Evolutionary conservation across 2,797 vertebrate genomes (phyloP).

Genomic region (Dendrocincla tyrannina): DNA sequence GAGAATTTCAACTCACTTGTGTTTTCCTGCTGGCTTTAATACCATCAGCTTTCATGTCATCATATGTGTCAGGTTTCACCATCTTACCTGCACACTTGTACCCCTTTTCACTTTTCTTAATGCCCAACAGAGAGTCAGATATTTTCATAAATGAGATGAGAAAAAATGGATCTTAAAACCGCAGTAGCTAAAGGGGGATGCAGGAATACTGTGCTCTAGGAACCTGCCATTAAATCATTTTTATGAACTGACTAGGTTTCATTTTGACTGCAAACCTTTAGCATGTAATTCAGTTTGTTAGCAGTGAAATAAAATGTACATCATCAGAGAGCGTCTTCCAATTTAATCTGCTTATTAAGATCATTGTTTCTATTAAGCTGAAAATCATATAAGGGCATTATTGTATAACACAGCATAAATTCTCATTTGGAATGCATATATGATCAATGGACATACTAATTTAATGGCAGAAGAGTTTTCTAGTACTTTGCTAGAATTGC

Average conservation of each 20-base stretch:
- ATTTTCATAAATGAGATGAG: neutral
- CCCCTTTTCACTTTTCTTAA: neutral
- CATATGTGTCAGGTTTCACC: neutral
- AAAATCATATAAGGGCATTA: constrained; percentile 34
- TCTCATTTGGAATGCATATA: constrained; percentile 21
- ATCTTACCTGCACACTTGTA: neutral
- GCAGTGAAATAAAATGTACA: neutral
- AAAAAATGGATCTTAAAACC: neutral
- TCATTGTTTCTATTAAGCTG: constrained; percentile 60
- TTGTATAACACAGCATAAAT: constrained; percentile 40
- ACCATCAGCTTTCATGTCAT: accelerated
- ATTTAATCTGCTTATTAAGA: constrained; percentile 69
- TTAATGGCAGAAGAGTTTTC: constrained; percentile 30
- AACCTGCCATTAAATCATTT: constrained; percentile 1
- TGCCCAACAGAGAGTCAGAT: neutral
- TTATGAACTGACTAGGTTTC: constrained; percentile 12
- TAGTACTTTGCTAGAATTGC: neutral
- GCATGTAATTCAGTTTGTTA: constrained; percentile 33
- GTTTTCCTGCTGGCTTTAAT: neutral
- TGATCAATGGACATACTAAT: neutral
- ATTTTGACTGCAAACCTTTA: constrained; percentile 19
- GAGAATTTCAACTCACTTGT: neutral
- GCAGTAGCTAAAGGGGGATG: neutral
- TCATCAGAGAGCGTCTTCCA: constrained; percentile 27
- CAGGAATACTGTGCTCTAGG: neutral